Evolutionary conservation across 2,888 invertebrate genomes (phyloP).

Genomic region (Lumbricus terrestris): DNA sequence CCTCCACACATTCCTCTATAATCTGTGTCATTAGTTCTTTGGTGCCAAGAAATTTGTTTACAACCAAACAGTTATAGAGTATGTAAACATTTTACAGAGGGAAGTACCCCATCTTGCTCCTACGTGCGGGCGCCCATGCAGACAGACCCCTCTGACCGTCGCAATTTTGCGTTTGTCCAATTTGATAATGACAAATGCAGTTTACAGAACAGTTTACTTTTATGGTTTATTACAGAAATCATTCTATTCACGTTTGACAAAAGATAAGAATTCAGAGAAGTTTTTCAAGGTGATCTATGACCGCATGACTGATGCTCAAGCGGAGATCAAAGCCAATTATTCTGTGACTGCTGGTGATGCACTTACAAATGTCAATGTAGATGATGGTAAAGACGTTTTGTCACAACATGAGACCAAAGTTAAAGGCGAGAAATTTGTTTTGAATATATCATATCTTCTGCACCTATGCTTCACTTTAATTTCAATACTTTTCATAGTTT

Average conservation of each 20-base stretch:
- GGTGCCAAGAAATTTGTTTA: no score
- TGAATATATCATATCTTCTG: not conserved
- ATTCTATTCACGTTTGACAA: slow-evolving; percentile 27
- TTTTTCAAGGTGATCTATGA: slow-evolving; percentile 94
- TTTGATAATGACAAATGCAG: no score
- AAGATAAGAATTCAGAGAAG: slow-evolving; percentile 76
- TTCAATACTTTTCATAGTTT: not conserved
- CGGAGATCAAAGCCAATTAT: slow-evolving; percentile 88
- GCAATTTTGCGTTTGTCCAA: no score
- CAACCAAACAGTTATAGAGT: no score
- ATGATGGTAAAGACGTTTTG: not conserved
- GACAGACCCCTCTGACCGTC: no score
- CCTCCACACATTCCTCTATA: no score
- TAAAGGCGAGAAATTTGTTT: not conserved
- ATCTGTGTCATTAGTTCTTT: no score
- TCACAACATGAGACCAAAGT: not conserved
- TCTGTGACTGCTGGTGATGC: slow-evolving; percentile 64
- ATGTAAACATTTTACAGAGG: no score
- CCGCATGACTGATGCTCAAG: slow-evolving; percentile 90
- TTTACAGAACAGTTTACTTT: not conserved
- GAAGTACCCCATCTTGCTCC: no score
- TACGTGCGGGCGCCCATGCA: no score
- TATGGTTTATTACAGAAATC: slow-evolving; percentile 26
- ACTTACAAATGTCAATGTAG: slow-evolving; percentile 19
- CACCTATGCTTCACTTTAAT: not conserved